These are phyloP conservation scores for Nyctereutes procyonoides DNA, from an alignment of 2,113 vertebrate species.

Conservation along the genomic window DNA sequence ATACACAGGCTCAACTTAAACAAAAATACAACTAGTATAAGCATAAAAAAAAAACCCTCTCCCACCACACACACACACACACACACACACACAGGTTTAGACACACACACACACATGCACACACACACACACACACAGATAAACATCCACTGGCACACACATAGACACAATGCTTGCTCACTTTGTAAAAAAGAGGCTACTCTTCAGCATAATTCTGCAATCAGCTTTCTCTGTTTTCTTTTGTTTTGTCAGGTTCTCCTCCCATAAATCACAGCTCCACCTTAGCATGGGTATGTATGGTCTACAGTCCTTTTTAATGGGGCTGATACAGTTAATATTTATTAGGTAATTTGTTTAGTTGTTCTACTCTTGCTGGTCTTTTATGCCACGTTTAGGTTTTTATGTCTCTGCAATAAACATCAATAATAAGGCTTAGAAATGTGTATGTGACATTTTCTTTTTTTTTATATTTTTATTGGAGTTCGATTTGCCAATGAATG, in stretches of 20 bases:
- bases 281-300: background rate
- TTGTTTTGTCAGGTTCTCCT: background rate
- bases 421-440: background rate
- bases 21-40: background rate
- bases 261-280: background rate
- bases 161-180: background rate
- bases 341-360: background rate
- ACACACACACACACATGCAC: no score
- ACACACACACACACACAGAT: background rate
- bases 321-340: background rate
- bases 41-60: background rate
- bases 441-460: background rate
- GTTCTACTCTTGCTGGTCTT: background rate
- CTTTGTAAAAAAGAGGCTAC: background rate
- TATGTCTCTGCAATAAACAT: background rate
- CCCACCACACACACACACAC: rapidly evolving
- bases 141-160: background rate
- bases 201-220: background rate
- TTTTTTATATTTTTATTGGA: no score
- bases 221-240: background rate
- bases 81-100: rapidly evolving
- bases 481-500: no score
- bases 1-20: background rate
- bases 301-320: background rate
- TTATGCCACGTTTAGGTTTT: background rate